phyloP scores from a whole-genome alignment of 2,113 vertebrate genomes.

The Xiphias gladius region DNA sequence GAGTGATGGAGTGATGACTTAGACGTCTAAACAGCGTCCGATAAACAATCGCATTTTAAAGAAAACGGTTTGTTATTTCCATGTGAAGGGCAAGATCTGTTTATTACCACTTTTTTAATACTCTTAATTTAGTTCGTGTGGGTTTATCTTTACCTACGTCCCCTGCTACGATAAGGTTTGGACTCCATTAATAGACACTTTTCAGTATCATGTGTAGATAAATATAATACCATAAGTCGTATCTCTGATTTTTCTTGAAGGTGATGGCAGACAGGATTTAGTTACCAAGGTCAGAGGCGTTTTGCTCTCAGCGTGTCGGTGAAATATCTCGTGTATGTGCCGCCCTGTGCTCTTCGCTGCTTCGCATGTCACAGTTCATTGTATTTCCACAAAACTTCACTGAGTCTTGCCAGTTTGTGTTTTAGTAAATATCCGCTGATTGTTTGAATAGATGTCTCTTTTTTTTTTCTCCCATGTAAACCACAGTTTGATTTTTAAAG shows the following conservation, averaged over 20 bases:
- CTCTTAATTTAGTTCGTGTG: neutral
- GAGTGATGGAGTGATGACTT: neutral
- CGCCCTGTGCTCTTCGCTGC: conserved; percentile 1
- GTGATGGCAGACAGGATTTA: conserved; percentile 6
- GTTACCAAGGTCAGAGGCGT: neutral
- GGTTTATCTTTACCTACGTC: neutral
- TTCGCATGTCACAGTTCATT: neutral
- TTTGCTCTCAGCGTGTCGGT: conserved; percentile 17
- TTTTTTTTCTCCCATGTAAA: neutral
- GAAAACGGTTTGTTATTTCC: neutral
- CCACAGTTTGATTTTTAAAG: neutral
- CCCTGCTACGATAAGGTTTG: neutral
- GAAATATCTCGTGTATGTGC: conserved; percentile 34
- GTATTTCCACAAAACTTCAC: neutral
- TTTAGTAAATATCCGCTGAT: neutral
- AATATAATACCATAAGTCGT: neutral
- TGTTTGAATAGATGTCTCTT: conserved; percentile 1
- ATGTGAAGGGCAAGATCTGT: neutral
- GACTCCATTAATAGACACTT: neutral
- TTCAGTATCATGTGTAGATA: neutral
- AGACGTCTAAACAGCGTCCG: neutral
- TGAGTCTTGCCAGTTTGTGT: neutral
- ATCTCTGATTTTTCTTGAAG: conserved; percentile 15
- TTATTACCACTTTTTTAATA: neutral
- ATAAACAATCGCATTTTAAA: neutral